Base-by-base conservation (phyloP, 2,113 vertebrate species). In the Porphyrio hochstetteri region DNA sequence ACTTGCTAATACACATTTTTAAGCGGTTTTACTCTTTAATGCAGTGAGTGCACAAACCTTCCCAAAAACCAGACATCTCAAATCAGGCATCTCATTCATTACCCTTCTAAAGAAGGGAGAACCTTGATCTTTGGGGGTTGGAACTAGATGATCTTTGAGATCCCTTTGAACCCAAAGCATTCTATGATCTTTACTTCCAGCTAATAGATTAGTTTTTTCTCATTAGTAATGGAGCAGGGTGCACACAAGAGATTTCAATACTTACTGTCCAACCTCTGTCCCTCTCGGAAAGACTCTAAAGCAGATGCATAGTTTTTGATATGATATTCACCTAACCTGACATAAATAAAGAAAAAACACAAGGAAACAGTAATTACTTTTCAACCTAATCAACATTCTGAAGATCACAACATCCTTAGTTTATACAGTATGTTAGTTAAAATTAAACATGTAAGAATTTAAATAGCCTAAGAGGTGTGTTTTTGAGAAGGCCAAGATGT, bases 291-390 rank as follows among this genome's bases (percentile, higher is more conserved):
- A 65, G 98, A 98, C 89, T 98, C 98, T 93, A 98, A 96, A 92
- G 99, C 99, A 93, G 98, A 98, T 76, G 97, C 92, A 78, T 98
- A 99, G 85, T 98, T 98, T 95, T 98, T 98, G 76, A 98, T 98
- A 97, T 99, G 98, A 97, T 99, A 99, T 98, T 99, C 99, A 93
- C 99, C 99, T 97, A 99, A 98, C 98, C 99, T 99, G 97, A 88
- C 29, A 92, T 12, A 13, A 92, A 69, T 7, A 92, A 74, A 96
- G 90, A 56, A 96, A 46, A 96, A 92, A 68, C 23, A 97, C 7
- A 60, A 92, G 40, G 67, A 50, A 36, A 81, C 4, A 11, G 40
- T 71, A 87, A 90, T 95, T 16, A 86, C 21, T 59, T 72, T 71
- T n/a, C 74, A 69, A 57, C 42, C 36, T 44, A 53, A 65, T 20